Base-by-base conservation (phyloP, 2,113 vertebrate genomes). In the Anoura caudifer region DNA sequence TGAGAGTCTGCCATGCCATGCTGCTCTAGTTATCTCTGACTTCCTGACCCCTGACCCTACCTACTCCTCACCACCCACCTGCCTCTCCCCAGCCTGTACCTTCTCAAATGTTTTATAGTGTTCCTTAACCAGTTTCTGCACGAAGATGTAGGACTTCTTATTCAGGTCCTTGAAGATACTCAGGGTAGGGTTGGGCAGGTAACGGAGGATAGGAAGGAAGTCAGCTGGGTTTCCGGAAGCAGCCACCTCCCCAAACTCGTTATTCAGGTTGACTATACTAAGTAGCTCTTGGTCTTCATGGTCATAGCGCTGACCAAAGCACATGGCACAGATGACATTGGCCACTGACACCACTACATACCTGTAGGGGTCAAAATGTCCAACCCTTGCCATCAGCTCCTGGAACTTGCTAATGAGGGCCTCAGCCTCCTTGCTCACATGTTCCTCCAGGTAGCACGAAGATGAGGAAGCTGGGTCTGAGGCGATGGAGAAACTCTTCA, bases 251-350 rank as follows among this genome's bases (percentile, higher is more conserved):
- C 95, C 98, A 3, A 99, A 99, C 86, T 99, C 99, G 73, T 99
- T 98, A 17, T 67, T 98, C 92, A 99, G 52, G 96, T 98, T 98
- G 50, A 99, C 96, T 2, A 99, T 0, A 33, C 96, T 95, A 43
- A 99, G 22, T 41, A 99, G 98, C 84, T 99, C 99, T 90, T 99
- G 90, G 89, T 99, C 96, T 0, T 99, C 92, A 7, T 99, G 99
- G 94, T 96, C 95, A 83, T 99, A 99, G 61, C 99, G 99, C 5
- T 93, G 98, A 22, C 99, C 99, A 11, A 99, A 99, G 97, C 99
- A 99, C 96, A 99, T 99, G 59, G 99, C 99, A 56, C 99, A 99
- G 96, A 99, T 99, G 82, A 99, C 99, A 1, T 99, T 99, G 38
- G 98, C 98, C 28, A 99, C 99, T 0, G 99, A 99, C 73, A 99